phyloP scores from a whole-genome alignment of 2,888 invertebrate species.

The Neoascia interrupta region DNA sequence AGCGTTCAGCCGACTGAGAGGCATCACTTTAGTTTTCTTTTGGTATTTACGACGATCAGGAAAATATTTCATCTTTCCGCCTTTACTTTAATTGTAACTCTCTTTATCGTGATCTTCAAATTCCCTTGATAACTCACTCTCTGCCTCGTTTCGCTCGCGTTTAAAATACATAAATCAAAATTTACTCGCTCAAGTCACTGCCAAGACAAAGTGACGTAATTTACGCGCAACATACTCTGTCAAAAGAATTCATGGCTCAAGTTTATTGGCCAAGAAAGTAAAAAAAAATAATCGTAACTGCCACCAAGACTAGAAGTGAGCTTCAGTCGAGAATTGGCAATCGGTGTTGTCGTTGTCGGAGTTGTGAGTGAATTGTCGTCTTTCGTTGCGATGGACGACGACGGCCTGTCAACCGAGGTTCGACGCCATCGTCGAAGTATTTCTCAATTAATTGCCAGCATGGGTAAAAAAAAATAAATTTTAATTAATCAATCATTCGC shows the following conservation, averaged over 20 bases:
- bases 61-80: not conserved
- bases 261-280: conserved; percentile 28
- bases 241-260: conserved; percentile 38
- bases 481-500: not conserved
- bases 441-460: conserved; percentile 78
- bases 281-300: not conserved
- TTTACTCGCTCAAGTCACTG: conserved; percentile 1
- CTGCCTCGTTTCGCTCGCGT: conserved; percentile 6
- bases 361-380: not conserved
- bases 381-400: conserved; percentile 62
- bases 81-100: not conserved
- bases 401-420: conserved; percentile 70
- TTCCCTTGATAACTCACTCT: not conserved
- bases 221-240: not conserved
- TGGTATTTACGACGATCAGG: not conserved
- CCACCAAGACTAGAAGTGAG: conserved; percentile 34
- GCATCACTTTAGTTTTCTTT: not conserved
- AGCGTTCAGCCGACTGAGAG: conserved; percentile 5
- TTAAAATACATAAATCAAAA: not conserved
- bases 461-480: conserved; percentile 74
- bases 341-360: conserved; percentile 23
- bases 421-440: conserved; percentile 79
- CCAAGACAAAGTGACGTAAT: conserved; percentile 35
- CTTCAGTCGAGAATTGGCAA: conserved; percentile 40
- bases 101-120: not conserved